Conservation (phyloP, 2,888 invertebrate genomes). For the Agonopterix alstromeriana region DNA sequence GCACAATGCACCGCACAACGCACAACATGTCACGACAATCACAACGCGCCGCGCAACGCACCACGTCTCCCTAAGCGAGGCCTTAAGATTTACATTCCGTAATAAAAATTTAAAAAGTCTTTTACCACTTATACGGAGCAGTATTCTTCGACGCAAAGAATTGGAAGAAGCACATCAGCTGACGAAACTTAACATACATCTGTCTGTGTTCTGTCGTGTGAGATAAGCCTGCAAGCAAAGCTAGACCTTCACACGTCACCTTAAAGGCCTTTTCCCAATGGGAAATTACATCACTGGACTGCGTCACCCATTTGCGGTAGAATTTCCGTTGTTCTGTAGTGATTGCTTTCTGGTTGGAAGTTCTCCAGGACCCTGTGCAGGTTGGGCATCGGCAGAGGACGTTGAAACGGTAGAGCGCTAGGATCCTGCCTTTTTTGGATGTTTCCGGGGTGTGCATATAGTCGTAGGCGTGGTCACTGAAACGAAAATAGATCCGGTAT, state of each 20-base stretch:
- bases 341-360: background rate
- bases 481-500: background rate
- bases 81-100: no score
- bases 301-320: background rate
- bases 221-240: background rate
- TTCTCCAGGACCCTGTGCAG: background rate
- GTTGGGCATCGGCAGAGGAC: background rate
- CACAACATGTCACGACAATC: no score
- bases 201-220: background rate
- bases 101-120: no score
- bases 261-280: background rate
- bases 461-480: constrained; percentile 4
- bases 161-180: background rate
- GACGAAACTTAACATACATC: background rate
- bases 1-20: no score
- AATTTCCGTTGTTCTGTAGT: background rate
- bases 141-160: background rate
- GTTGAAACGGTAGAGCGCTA: background rate
- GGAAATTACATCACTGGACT: no score
- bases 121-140: no score
- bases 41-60: no score
- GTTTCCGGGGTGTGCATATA: background rate
- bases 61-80: no score
- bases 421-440: background rate
- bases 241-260: background rate